These are phyloP conservation scores for Caerostris darwini DNA, from an alignment of 1,140 invertebrate species.

Conservation along the genomic window DNA sequence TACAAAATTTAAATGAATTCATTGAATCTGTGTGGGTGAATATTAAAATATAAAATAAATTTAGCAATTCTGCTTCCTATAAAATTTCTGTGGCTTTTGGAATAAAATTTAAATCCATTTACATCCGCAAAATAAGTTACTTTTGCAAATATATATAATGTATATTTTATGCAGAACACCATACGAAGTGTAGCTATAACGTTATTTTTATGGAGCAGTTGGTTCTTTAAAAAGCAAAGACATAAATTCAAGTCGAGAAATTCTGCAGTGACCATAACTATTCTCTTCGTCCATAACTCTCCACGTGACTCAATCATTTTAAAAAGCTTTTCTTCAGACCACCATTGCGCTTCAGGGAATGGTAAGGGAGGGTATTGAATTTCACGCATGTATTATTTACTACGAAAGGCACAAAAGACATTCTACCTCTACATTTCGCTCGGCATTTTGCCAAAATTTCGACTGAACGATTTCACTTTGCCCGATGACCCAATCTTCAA, in stretches of 20 bases:
- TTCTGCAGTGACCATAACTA: background rate
- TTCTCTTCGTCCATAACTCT: background rate
- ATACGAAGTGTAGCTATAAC: background rate
- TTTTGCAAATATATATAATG: background rate
- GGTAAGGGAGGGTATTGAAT: background rate
- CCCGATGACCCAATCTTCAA: slow-evolving; percentile 13
- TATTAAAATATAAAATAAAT: no score
- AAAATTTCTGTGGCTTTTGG: no score
- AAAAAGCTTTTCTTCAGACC: slow-evolving; percentile 1
- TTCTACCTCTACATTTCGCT: slow-evolving; percentile 46
- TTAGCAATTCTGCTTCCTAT: no score
- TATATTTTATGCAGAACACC: background rate
- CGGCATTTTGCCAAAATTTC: slow-evolving; percentile 40
- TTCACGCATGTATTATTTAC: slow-evolving; percentile 51
- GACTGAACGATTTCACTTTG: slow-evolving; percentile 42
- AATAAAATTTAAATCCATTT: no score
- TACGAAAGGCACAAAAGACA: slow-evolving; percentile 18
- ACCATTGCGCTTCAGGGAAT: background rate
- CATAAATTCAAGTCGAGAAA: background rate
- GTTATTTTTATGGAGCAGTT: background rate
- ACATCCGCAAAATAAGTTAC: no score
- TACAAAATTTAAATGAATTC: no score
- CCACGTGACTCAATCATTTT: slow-evolving; percentile 28
- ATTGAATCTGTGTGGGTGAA: no score
- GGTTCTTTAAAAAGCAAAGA: background rate